A percentile compares a stretch with the other conserved stretches of the same genome.
phyloP scores from a whole-genome alignment of 2,113 vertebrate genomes.

The Hylia prasina region DNA sequence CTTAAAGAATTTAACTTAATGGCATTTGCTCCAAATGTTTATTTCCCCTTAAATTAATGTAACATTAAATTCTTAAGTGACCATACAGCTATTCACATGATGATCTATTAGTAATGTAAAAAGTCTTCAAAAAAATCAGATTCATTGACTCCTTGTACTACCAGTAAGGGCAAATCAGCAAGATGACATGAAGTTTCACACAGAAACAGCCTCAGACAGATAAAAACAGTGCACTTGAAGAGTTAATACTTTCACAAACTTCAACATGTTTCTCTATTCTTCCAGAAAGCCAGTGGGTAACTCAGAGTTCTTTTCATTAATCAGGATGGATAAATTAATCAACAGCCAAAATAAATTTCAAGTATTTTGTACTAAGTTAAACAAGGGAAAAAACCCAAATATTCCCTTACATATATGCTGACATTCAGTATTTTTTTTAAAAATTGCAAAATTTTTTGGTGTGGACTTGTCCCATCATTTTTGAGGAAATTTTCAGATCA shows the following conservation, averaged over 20 bases:
- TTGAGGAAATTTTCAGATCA: neutral
- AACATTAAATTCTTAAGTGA: neutral
- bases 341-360: neutral
- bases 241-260: neutral
- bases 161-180: neutral
- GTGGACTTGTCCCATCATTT: neutral
- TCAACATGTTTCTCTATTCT: neutral
- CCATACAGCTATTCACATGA: neutral
- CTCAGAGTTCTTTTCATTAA: neutral
- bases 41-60: neutral
- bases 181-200: neutral
- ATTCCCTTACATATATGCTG: neutral
- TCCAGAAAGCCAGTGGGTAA: neutral
- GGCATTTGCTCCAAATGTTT: neutral
- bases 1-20: neutral
- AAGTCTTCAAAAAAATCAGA: neutral
- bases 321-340: neutral
- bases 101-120: neutral
- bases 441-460: neutral
- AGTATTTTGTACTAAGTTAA: neutral
- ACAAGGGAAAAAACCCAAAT: fast-evolving
- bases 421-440: neutral
- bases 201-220: neutral
- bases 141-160: neutral
- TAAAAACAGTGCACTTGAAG: neutral